These are phyloP conservation scores for Pantala flavescens DNA, from an alignment of 1,140 invertebrate genomes.

Conservation along the genomic window DNA sequence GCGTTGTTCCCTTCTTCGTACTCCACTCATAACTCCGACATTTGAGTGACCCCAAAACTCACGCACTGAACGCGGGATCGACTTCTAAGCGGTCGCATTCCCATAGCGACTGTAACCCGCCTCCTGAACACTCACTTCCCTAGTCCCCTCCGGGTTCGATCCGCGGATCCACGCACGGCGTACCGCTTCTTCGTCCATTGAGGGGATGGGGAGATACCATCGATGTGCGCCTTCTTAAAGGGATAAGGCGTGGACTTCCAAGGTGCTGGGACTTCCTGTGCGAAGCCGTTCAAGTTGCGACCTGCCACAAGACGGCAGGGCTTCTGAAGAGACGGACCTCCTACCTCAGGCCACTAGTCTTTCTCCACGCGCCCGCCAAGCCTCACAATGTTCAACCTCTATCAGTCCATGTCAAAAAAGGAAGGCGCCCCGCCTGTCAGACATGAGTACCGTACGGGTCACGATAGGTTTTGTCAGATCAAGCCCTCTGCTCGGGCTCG, in stretches of 20 bases:
- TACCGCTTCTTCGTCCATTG: no score
- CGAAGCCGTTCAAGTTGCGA: not conserved
- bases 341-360: not conserved
- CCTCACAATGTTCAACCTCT: not conserved
- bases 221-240: not conserved
- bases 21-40: no score
- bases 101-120: no score
- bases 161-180: no score
- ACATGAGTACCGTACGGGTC: not conserved
- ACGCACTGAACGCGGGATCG: no score
- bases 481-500: not conserved
- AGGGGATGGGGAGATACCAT: not conserved
- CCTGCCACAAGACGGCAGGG: not conserved
- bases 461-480: not conserved
- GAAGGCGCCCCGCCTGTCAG: not conserved
- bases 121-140: no score
- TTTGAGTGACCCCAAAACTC: no score
- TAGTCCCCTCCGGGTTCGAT: no score
- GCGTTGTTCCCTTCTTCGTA: no score
- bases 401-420: not conserved
- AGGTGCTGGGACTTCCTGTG: not conserved
- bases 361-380: not conserved
- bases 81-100: no score
- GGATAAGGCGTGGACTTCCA: not conserved
- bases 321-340: not conserved